Percentiles rank a stretch among this genome's conserved stretches.
These are phyloP conservation scores for Strigamia maritima DNA, from an alignment of 2,888 invertebrate genomes.

Conservation along the genomic window DNA sequence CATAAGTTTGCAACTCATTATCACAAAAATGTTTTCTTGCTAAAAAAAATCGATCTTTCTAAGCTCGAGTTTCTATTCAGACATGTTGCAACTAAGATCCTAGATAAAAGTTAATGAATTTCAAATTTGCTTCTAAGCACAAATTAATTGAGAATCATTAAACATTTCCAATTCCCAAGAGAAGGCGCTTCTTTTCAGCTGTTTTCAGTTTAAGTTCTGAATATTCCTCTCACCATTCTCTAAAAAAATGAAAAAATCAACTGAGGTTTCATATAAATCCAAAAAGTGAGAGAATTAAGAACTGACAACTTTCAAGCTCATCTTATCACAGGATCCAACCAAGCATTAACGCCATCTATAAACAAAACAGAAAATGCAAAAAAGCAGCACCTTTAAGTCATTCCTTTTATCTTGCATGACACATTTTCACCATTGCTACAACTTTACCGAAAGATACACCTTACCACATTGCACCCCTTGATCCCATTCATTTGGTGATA, in stretches of 20 bases:
- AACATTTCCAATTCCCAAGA: constrained; percentile 1
- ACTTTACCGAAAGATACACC: not conserved
- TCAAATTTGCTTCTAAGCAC: constrained; percentile 15
- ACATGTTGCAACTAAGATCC: constrained; percentile 10
- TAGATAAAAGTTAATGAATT: constrained; percentile 15
- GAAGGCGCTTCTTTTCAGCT: not conserved
- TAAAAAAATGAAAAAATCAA: not conserved
- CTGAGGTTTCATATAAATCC: not conserved
- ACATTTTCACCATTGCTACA: not conserved
- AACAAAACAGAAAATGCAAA: not conserved
- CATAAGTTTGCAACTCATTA: not conserved
- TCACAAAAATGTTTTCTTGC: not conserved
- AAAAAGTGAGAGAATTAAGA: not conserved
- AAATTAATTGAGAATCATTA: constrained; percentile 15
- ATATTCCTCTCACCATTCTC: not conserved
- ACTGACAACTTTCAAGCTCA: not conserved
- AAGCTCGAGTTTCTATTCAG: constrained; percentile 10
- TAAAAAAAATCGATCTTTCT: not conserved
- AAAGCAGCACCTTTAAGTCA: too few relatives aligned
- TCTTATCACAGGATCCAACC: not conserved
- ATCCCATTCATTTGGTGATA: constrained; percentile 28
- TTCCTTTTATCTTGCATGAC: too few relatives aligned
- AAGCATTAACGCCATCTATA: not conserved
- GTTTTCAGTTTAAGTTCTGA: not conserved
- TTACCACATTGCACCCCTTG: constrained; percentile 13